These are phyloP conservation scores for Pygoscelis antarcticus DNA, from an alignment of 2,113 vertebrate genomes.

Conservation along the genomic window DNA sequence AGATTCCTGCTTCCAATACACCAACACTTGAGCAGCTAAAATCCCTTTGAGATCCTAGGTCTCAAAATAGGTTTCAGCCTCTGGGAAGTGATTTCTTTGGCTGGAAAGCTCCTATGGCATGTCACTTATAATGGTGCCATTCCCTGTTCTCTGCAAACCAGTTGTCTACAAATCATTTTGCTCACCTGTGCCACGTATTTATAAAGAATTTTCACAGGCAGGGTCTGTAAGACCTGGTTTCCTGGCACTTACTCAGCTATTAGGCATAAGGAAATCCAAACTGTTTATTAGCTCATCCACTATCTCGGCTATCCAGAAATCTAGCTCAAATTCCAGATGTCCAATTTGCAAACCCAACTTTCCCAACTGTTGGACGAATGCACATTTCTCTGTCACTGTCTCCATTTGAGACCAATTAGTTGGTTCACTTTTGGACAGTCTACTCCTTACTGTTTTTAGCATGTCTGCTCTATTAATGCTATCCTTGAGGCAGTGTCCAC, in stretches of 20 bases:
- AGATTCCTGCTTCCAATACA: background rate
- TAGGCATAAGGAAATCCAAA: conserved; percentile 51
- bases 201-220: background rate
- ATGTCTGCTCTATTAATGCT: conserved; percentile 40
- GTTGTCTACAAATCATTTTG: background rate
- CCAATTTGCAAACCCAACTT: conserved; percentile 36
- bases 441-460: conserved; percentile 26
- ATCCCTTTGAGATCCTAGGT: background rate
- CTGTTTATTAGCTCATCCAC: conserved; percentile 61
- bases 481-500: conserved; percentile 5
- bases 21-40: background rate
- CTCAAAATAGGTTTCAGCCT: background rate
- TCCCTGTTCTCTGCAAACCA: background rate
- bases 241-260: conserved; percentile 15
- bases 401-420: conserved; percentile 58
- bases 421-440: conserved; percentile 31
- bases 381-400: background rate
- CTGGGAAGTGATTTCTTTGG: background rate
- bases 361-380: conserved; percentile 25
- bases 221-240: conserved; percentile 2
- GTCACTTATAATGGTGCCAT: background rate
- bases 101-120: background rate
- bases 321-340: conserved; percentile 57
- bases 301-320: conserved; percentile 48
- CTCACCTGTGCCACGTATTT: conserved; percentile 5